These are phyloP conservation scores for Lepidocyrtoides sp. DNA, from an alignment of 2,888 invertebrate genomes.

Conservation along the genomic window DNA sequence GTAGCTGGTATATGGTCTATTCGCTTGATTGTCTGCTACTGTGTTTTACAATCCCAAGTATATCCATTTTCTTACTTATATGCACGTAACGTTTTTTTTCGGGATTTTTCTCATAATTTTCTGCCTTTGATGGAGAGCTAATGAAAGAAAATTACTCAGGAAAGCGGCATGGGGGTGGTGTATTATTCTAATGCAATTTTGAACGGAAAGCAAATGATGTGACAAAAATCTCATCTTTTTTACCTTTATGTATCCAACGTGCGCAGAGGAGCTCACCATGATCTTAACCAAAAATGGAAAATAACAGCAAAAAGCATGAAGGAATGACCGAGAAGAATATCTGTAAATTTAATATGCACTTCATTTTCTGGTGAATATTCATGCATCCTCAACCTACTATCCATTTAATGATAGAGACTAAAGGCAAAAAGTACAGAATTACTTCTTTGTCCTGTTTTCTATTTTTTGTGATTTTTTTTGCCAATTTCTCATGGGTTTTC, in stretches of 20 bases:
- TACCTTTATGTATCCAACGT: conserved; percentile 4
- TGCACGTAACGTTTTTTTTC: conserved; percentile 41
- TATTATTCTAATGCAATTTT: conserved; percentile 60
- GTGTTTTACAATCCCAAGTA: too few relatives aligned
- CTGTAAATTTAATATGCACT: conserved; percentile 3
- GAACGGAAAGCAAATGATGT: conserved; percentile 76
- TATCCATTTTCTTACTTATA: neutral
- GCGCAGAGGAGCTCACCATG: conserved; percentile 52
- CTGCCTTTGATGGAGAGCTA: conserved; percentile 73
- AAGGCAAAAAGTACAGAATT: neutral
- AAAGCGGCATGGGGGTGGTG: conserved; percentile 68
- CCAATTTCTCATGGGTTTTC: conserved; percentile 67
- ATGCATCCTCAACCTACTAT: neutral
- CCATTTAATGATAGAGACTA: conserved; percentile 15
- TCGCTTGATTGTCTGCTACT: conserved; percentile 33
- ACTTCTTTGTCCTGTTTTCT: neutral
- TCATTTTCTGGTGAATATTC: conserved; percentile 53
- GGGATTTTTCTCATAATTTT: conserved; percentile 74
- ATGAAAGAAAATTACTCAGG: conserved; percentile 75
- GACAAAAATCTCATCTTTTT: conserved; percentile 76
- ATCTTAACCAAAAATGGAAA: conserved; percentile 74
- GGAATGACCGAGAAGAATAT: conserved; percentile 63
- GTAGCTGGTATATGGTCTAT: neutral
- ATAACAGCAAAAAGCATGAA: conserved; percentile 28
- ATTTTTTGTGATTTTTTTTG: conserved; percentile 40